phyloP scores from a whole-genome alignment of 2,113 vertebrate genomes.

The Paramisgurnus dabryanus region DNA sequence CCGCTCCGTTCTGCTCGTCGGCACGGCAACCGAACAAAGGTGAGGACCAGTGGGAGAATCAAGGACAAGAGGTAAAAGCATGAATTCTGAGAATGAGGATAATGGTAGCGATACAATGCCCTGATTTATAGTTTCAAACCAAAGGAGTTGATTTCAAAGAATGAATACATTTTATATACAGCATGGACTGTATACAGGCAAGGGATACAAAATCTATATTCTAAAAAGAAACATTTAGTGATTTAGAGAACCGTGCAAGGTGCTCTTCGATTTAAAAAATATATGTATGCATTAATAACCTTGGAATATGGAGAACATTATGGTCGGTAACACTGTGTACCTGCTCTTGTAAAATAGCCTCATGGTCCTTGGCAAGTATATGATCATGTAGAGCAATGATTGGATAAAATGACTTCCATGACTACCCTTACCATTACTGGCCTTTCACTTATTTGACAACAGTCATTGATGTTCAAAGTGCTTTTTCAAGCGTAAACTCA shows the following conservation, averaged over 20 bases:
- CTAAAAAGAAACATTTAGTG: not conserved
- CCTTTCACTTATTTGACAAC: not conserved
- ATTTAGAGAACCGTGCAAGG: not conserved
- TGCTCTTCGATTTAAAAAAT: not conserved
- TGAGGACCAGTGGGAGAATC: not conserved
- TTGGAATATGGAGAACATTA: not conserved
- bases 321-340: not conserved
- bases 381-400: slow-evolving; percentile 21
- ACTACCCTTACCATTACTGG: not conserved
- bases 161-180: too few species aligned
- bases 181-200: too few species aligned
- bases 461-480: not conserved
- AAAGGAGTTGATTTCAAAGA: too few species aligned
- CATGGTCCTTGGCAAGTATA: not conserved
- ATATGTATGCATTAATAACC: not conserved
- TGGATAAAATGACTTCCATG: not conserved
- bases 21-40: slow-evolving; percentile 29
- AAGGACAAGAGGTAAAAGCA: not conserved
- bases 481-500: slow-evolving; percentile 8
- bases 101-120: not conserved
- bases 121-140: too few species aligned
- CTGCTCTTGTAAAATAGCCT: slow-evolving; percentile 1
- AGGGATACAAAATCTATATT: too few species aligned
- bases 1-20: slow-evolving; percentile 1
- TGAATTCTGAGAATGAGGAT: not conserved